Base-by-base conservation (phyloP, 2,888 invertebrate species). In the Automeris io region DNA sequence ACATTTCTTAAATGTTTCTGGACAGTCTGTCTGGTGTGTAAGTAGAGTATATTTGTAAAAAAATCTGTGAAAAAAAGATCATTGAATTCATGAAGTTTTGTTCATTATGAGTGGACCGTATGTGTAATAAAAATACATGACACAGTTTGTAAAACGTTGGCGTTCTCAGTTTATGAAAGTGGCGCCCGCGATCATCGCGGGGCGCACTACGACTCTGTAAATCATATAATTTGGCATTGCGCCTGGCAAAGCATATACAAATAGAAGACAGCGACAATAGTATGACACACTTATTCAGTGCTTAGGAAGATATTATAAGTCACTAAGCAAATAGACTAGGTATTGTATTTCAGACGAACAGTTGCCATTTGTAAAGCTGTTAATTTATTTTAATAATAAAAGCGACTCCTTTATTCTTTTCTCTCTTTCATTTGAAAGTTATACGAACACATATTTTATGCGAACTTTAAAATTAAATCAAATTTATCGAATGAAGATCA, bases 201-300 rank as follows among this genome's bases (percentile, higher is more conserved):
- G 41, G 35, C 52, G 46, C 51, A 49, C 49, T 56, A 60, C 53
- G 43, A 56, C 58, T 61, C 67, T 42, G 61, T 81, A 78, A 75
- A 82, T 81, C 80, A 79, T 72, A 74, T 51, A 64, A 72, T 75
- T 80, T 83, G 82, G 81, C 82, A 68, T 52, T 48, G 58, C 62
- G 79, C 79, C 76, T 64, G 60, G 40, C 69, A 67, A 64, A 58
- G 61, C 68, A 56, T 61, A 62, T 47, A 33, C 40, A 40, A 40
- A 39, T 39, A 39, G 26, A 39, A 34, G 39, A 39, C 34, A 16
- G 39, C 26, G 34, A 34, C 33, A 39, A 34, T 33, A 34, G 13
- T 26, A 29, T 39, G 22, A 34, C 26, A 39, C 39, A 34, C 22
- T 34, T 33, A 9, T 33, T 12, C 22, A 18, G 26, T 37, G 22